These are phyloP conservation scores for Chroicocephalus ridibundus DNA, from an alignment of 2,113 vertebrate genomes.

Conservation along the genomic window DNA sequence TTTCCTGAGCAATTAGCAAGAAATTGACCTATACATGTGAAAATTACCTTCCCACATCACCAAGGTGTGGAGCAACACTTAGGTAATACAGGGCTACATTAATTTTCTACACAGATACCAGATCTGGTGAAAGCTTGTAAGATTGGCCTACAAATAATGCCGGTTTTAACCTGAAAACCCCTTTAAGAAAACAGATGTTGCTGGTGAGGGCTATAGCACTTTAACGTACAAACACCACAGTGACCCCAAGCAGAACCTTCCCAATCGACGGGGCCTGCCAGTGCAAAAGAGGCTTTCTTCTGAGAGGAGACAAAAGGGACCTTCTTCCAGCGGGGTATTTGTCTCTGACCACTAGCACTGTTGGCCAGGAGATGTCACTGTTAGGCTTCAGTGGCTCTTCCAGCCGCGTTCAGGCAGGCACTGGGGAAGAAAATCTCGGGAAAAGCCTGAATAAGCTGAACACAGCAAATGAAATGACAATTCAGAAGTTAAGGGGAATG, in stretches of 20 bases:
- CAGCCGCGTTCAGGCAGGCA: neutral
- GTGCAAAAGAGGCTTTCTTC: neutral
- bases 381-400: conserved; percentile 5
- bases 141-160: neutral
- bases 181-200: neutral
- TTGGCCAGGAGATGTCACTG: conserved; percentile 60
- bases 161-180: neutral
- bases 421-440: neutral
- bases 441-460: neutral
- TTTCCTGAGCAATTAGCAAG: neutral
- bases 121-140: neutral
- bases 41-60: neutral
- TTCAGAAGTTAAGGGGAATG: neutral
- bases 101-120: neutral
- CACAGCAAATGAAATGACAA: neutral
- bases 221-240: neutral
- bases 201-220: neutral
- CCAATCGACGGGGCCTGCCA: neutral
- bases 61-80: neutral
- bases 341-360: neutral
- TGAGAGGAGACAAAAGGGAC: neutral
- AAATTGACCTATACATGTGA: neutral
- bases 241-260: neutral
- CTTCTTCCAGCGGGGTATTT: neutral
- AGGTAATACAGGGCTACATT: fast-evolving